Percentiles rank a stretch among this genome's conserved stretches.
These are phyloP conservation scores for Ametastegia equiseti DNA, from an alignment of 2,888 invertebrate genomes.

Conservation along the genomic window DNA sequence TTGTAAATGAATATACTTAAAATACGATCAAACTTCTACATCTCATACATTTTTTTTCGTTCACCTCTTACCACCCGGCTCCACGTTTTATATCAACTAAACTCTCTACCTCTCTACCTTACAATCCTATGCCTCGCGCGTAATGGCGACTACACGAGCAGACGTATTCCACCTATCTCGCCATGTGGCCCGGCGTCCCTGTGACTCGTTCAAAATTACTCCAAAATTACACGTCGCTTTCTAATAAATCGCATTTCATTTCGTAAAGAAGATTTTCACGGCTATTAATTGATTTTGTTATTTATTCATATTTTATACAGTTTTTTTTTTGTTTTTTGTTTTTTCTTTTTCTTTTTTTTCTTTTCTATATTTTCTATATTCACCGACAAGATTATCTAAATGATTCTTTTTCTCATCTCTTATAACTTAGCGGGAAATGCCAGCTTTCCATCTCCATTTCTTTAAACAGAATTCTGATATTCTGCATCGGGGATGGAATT, in stretches of 20 bases:
- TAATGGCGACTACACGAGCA: constrained; percentile 67
- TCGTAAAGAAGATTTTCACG: neutral
- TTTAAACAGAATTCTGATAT: neutral
- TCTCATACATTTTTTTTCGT: neutral
- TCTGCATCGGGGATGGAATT: neutral
- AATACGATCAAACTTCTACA: neutral
- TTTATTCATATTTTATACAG: neutral
- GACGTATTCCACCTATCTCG: constrained; percentile 53
- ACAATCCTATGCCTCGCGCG: constrained; percentile 46
- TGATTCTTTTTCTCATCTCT: neutral
- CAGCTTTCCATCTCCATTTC: neutral
- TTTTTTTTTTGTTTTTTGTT: neutral
- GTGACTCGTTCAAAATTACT: constrained; percentile 52
- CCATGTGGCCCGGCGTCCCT: constrained; percentile 70
- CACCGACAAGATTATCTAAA: neutral
- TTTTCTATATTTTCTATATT: neutral
- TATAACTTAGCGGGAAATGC: constrained; percentile 47
- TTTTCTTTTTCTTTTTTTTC: neutral
- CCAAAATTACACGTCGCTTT: neutral
- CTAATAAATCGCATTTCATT: neutral
- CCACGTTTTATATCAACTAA: neutral
- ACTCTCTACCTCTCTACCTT: neutral
- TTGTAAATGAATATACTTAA: too few relatives aligned
- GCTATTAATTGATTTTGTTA: neutral
- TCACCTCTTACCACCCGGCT: neutral